phyloP scores from a whole-genome alignment of 2,113 vertebrate species.

The Dermatemys mawii region DNA sequence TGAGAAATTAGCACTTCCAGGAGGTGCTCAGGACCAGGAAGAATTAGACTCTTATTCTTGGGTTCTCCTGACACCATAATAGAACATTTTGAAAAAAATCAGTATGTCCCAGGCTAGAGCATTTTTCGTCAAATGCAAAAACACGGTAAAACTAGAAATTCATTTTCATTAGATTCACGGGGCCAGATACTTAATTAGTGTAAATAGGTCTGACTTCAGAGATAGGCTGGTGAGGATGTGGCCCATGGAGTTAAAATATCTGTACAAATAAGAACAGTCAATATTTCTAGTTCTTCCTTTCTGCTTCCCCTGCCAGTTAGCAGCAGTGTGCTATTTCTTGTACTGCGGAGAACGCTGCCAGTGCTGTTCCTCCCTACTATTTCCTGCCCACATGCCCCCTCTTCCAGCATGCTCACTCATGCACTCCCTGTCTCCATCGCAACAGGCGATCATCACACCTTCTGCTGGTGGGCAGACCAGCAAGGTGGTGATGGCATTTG shows the following conservation, averaged over 20 bases:
- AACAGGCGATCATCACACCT: neutral
- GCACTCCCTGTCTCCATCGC: fast-evolving
- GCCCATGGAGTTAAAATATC: neutral
- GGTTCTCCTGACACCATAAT: neutral
- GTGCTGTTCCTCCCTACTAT: neutral
- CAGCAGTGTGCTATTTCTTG: fast-evolving
- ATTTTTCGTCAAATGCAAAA: neutral
- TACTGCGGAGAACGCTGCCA: fast-evolving
- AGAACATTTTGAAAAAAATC: neutral
- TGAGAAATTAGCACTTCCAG: neutral
- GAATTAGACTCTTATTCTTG: neutral
- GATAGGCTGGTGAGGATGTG: neutral
- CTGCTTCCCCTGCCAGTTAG: fast-evolving
- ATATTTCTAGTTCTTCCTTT: neutral
- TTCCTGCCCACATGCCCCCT: fast-evolving
- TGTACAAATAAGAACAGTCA: neutral
- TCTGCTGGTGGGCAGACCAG: fast-evolving
- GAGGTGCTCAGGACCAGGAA: neutral
- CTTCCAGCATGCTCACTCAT: fast-evolving
- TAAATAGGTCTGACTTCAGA: neutral
- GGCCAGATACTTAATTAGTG: neutral
- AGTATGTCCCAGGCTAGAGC: neutral
- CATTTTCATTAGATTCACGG: neutral
- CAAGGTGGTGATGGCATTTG: fast-evolving
- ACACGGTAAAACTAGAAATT: neutral